Evolutionary conservation across 2,797 vertebrate species (phyloP).

Genomic region (Champsocephalus gunnari): DNA sequence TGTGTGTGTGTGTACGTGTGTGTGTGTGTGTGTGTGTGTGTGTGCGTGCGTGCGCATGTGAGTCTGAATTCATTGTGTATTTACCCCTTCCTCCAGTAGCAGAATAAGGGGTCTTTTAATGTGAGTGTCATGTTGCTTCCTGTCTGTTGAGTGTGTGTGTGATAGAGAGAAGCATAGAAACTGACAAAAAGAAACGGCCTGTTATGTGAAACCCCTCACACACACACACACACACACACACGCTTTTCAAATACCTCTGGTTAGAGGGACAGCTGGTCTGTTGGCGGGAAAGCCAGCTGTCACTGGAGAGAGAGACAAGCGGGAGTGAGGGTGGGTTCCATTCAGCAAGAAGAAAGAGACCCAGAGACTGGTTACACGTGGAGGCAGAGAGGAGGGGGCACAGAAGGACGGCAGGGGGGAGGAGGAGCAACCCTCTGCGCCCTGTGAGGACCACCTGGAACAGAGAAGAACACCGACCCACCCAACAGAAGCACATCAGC

Average conservation of each 20-base stretch:
- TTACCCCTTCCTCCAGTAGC: constrained; percentile 12
- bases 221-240: too few species aligned
- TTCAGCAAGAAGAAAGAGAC: neutral
- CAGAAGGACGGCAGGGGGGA: too few species aligned
- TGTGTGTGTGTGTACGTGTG: too few species aligned
- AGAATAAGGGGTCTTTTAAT: constrained; percentile 29
- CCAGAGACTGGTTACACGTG: neutral
- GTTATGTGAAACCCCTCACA: constrained; percentile 32
- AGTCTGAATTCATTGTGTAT: neutral
- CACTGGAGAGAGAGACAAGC: constrained; percentile 28
- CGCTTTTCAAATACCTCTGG: constrained; percentile 50
- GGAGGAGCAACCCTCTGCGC: too few species aligned
- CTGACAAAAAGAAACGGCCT: constrained; percentile 42
- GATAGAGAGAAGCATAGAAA: constrained; percentile 25
- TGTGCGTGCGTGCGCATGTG: neutral
- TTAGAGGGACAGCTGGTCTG: constrained; percentile 72
- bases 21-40: neutral
- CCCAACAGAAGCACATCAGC: neutral
- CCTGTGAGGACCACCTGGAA: neutral
- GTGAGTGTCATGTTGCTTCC: constrained; percentile 51
- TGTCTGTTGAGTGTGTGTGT: constrained; percentile 43
- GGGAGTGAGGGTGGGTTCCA: neutral
- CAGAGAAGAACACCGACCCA: neutral
- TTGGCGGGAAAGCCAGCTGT: constrained; percentile 80
- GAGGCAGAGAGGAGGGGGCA: neutral